Evolutionary conservation across 2,113 vertebrate genomes (phyloP), one percentile per base, ranked within the genome.

Genomic region (Catharus fuscescens): DNA sequence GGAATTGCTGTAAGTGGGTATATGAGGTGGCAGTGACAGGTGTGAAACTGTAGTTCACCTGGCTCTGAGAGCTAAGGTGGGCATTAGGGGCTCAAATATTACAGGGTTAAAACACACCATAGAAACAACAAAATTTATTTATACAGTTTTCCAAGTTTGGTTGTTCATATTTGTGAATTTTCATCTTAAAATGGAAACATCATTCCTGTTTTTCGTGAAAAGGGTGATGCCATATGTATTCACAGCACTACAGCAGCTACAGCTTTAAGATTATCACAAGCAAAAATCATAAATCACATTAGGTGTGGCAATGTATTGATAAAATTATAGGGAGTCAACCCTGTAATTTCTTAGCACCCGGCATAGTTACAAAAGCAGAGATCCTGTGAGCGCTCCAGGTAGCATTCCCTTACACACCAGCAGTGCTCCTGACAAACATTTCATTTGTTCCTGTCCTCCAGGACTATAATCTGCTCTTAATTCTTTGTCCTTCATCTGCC

Each of bases 251-350:
- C 44, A 67, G 52, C 19, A 88, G 60, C 60, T 81, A 23, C 44
- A 53, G 42, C 78, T 95, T 93, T 91, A 87, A 90, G 81, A 69
- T 80, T 90, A 92, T 87, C 80, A 81, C 66, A 48, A 82, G 54
- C 62, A 77, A 57, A 88, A 95, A 94, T 76, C 66, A 69, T 82
- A 94, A 92, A 95, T 95, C 79, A 44, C 87, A 56, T 71, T 82
- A 93, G 61, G 84, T 80, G 84, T 87, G 84, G 84, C 81, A 80
- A 47, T 11, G 62, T 85, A 90, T 90, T 92, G 88, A 88, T 88
- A 72, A 95, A 95, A 96, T 95, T 85, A 95, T 21, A 93, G 80
- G 93, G 78, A 94, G 36, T 25, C 50, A 92, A 79, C 65, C 70
- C 94, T 93, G 70, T 93, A 87, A 96, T 95, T 95, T 89, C 80